These are phyloP conservation scores for Podarcis siculus DNA, from an alignment of 2,797 vertebrate genomes.

Conservation along the genomic window DNA sequence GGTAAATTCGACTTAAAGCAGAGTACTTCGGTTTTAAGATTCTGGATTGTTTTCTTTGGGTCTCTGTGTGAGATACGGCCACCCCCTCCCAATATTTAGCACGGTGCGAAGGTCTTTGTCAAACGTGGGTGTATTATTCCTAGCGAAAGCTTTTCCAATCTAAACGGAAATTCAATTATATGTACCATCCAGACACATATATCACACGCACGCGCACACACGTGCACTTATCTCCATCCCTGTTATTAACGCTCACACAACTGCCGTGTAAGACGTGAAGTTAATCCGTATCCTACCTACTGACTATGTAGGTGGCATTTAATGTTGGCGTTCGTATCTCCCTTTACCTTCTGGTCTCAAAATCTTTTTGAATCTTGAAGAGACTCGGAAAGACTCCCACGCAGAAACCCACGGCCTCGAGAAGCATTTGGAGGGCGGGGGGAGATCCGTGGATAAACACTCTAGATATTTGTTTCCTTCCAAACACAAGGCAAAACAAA, in stretches of 20 bases:
- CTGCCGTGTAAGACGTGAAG: no score
- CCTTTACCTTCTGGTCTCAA: background rate
- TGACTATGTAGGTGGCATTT: no score
- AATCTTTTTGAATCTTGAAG: background rate
- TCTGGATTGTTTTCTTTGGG: background rate
- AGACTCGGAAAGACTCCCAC: background rate
- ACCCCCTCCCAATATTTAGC: background rate
- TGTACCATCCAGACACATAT: no score
- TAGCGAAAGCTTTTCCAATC: no score
- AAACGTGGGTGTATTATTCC: no score
- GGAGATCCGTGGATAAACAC: background rate
- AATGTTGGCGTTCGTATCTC: background rate
- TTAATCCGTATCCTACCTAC: no score
- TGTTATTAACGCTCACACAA: no score
- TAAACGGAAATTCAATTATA: no score
- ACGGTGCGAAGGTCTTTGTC: no score
- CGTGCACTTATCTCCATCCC: no score
- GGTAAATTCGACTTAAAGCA: background rate
- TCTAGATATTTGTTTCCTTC: background rate
- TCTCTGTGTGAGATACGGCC: background rate
- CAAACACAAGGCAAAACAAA: background rate
- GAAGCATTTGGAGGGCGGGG: background rate
- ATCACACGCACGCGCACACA: no score
- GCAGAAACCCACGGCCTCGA: no score
- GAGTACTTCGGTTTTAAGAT: background rate